Evolutionary conservation across 2,888 invertebrate species (phyloP).

Genomic region (Pollenia angustigena): DNA sequence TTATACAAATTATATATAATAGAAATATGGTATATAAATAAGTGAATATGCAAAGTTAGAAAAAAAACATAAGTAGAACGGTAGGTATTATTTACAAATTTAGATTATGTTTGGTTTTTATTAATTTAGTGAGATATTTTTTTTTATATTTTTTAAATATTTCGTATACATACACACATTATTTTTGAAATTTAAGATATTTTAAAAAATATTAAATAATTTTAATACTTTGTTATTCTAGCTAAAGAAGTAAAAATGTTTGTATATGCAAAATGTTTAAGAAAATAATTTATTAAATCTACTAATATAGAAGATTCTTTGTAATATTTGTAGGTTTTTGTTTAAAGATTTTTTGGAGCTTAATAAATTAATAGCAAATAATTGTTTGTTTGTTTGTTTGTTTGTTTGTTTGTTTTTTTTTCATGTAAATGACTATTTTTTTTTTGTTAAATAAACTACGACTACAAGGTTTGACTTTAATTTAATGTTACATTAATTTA

Average conservation of each 20-base stretch:
- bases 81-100: too few species aligned
- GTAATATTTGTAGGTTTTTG: conserved; percentile 5
- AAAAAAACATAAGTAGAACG: not conserved
- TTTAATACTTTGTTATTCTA: conserved; percentile 71
- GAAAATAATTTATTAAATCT: conserved; percentile 54
- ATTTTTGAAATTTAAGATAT: not conserved
- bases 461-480: conserved; percentile 40
- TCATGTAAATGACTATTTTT: conserved; percentile 52
- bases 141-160: not conserved
- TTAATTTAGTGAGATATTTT: too few species aligned
- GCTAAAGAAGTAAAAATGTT: conserved; percentile 51
- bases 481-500: conserved; percentile 45
- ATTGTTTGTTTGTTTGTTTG: not conserved
- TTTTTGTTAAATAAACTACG: conserved; percentile 38
- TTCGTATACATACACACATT: not conserved
- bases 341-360: conserved; percentile 23
- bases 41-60: too few species aligned
- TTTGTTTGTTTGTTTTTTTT: too few species aligned
- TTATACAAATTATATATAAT: conserved; percentile 25
- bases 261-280: conserved; percentile 11
- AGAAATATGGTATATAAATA: conserved; percentile 7
- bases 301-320: conserved; percentile 72
- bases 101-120: conserved; percentile 7
- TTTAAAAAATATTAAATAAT: conserved; percentile 52
- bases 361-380: conserved; percentile 57